phyloP scores from a whole-genome alignment of 1,140 invertebrate genomes.

The Camponotus pennsylvanicus region DNA sequence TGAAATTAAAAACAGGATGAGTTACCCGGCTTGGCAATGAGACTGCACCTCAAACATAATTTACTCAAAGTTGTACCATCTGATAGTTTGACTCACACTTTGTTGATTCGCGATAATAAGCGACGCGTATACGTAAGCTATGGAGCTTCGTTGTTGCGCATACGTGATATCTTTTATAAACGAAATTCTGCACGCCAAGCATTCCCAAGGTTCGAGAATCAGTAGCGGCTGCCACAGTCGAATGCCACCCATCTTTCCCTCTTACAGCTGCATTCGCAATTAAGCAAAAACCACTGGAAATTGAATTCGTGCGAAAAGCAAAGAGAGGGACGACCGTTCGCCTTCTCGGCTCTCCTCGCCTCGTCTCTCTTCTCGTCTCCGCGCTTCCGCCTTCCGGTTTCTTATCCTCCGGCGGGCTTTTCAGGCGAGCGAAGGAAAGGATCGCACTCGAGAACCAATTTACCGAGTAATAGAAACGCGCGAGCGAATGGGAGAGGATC shows the following conservation, averaged over 20 bases:
- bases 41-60: neutral
- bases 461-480: conserved; percentile 70
- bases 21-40: neutral
- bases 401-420: conserved; percentile 46
- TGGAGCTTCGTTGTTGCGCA: neutral
- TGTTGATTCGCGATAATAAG: conserved; percentile 18
- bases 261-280: conserved; percentile 68
- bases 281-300: conserved; percentile 78
- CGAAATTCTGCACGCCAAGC: conserved; percentile 21
- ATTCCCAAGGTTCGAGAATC: neutral
- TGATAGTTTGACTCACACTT: neutral
- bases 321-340: conserved; percentile 65
- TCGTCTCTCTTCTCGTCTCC: neutral
- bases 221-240: neutral
- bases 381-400: conserved; percentile 26
- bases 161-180: conserved; percentile 41
- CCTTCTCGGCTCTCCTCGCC: conserved; percentile 30
- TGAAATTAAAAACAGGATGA: neutral
- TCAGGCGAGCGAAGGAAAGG: neutral
- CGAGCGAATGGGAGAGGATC: conserved; percentile 7
- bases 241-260: conserved; percentile 27
- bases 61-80: neutral
- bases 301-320: conserved; percentile 77
- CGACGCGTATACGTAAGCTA: neutral
- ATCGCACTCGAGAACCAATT: conserved; percentile 66